phyloP scores from a whole-genome alignment of 2,113 vertebrate genomes.

The Chaetodon trifascialis region DNA sequence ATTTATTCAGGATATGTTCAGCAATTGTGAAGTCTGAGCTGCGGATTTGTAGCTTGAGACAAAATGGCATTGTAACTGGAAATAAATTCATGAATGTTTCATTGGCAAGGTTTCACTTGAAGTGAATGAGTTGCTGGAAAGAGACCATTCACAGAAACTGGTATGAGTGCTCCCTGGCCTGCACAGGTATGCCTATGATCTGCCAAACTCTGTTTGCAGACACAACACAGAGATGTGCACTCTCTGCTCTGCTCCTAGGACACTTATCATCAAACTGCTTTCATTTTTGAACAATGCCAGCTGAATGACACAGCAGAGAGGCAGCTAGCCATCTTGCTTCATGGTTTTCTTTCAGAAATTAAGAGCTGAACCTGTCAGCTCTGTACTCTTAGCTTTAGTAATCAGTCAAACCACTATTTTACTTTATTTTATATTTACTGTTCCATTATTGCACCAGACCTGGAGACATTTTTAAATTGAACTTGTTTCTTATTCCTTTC shows the following conservation, averaged over 20 bases:
- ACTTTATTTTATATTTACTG: too few species aligned
- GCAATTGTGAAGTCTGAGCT: neutral
- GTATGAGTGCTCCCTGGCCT: neutral
- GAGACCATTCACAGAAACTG: neutral
- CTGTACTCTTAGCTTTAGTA: neutral
- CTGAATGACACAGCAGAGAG: constrained; percentile 18
- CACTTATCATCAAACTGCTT: constrained; percentile 14
- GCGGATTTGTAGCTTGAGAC: neutral
- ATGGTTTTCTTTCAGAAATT: neutral
- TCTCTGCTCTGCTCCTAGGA: constrained; percentile 8
- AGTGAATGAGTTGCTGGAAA: constrained; percentile 1
- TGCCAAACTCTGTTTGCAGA: neutral
- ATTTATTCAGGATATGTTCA: neutral
- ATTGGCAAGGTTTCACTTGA: neutral
- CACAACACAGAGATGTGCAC: neutral
- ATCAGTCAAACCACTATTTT: neutral
- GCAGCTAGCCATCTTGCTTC: neutral
- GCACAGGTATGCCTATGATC: neutral
- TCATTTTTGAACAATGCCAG: constrained; percentile 12
- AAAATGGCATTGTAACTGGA: neutral
- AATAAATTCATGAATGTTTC: neutral
- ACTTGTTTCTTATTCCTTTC: neutral
- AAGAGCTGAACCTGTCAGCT: neutral
- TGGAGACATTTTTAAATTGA: neutral
- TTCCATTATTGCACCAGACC: neutral